phyloP scores from a whole-genome alignment of 53 echinoderm and acorn worm species.

The Crossaster papposus region DNA sequence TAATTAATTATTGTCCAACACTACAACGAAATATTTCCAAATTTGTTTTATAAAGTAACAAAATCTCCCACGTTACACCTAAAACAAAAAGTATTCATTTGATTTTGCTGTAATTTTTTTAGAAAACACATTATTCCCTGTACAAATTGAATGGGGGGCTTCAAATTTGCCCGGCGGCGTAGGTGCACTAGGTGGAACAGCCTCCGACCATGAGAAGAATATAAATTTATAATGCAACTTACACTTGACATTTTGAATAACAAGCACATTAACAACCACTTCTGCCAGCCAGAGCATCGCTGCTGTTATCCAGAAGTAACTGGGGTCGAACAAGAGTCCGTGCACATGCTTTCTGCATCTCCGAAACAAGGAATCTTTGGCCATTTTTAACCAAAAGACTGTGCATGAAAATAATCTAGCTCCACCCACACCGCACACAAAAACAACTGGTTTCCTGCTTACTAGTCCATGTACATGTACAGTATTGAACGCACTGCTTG shows the following conservation, averaged over 20 bases:
- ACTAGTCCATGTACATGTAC: too few species aligned
- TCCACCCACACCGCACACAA: background rate
- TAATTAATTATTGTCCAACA: too few species aligned
- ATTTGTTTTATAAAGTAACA: too few species aligned
- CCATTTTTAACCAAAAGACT: conserved; percentile 32
- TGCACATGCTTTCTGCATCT: conserved; percentile 60
- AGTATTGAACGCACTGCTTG: background rate
- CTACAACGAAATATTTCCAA: too few species aligned
- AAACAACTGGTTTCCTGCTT: conserved; percentile 4
- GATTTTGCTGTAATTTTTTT: too few species aligned
- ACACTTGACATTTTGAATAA: conserved; percentile 94
- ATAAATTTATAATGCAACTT: conserved; percentile 29
- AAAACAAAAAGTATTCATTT: too few species aligned
- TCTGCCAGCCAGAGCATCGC: conserved; percentile 74
- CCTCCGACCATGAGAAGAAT: too few species aligned
- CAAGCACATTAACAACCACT: conserved; percentile 76
- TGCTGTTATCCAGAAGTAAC: conserved; percentile 82
- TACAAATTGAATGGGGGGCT: too few species aligned
- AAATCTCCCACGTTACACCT: too few species aligned
- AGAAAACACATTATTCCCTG: background rate
- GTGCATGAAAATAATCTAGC: background rate
- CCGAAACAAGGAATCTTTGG: conserved; percentile 21
- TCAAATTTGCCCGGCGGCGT: too few species aligned
- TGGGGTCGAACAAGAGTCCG: conserved; percentile 72
- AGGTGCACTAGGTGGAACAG: too few species aligned